Evolutionary conservation across 1,140 invertebrate species (phyloP).

Genomic region (Euborellia annulipes): DNA sequence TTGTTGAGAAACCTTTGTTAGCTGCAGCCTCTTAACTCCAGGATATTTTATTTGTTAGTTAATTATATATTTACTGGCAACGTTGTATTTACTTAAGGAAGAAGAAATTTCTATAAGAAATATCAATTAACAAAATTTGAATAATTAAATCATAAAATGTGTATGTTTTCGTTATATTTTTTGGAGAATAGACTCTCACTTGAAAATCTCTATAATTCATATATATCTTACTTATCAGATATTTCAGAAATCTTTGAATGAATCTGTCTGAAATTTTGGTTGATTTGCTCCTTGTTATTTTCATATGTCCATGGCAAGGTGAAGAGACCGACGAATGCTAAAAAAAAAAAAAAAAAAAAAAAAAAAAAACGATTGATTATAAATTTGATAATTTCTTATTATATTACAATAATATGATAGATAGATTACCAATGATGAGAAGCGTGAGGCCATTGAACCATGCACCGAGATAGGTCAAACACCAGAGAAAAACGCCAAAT

Average conservation of each 20-base stretch:
- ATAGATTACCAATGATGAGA: constrained; percentile 69
- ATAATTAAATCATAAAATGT: constrained; percentile 5
- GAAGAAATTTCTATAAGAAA: no score
- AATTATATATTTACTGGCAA: no score
- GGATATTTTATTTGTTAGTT: no score
- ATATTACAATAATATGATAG: not conserved
- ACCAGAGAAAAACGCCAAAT: constrained; percentile 85
- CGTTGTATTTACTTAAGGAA: no score
- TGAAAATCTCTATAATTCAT: not conserved
- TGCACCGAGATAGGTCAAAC: constrained; percentile 86
- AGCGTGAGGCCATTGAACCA: constrained; percentile 98
- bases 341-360: constrained; percentile 22
- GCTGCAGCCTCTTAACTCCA: no score
- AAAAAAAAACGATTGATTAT: no score
- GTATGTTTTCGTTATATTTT: constrained; percentile 5
- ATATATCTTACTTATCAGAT: constrained; percentile 57
- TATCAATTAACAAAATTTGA: no score
- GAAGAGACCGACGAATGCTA: constrained; percentile 84
- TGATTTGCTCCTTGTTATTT: constrained; percentile 92
- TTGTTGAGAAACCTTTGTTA: no score
- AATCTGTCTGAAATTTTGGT: constrained; percentile 79
- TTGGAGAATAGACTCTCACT: not conserved
- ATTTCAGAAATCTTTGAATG: constrained; percentile 78
- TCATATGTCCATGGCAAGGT: constrained; percentile 95
- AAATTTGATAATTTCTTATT: no score